Base-by-base conservation (phyloP, 2,888 invertebrate genomes). In the Phortica okadai region DNA sequence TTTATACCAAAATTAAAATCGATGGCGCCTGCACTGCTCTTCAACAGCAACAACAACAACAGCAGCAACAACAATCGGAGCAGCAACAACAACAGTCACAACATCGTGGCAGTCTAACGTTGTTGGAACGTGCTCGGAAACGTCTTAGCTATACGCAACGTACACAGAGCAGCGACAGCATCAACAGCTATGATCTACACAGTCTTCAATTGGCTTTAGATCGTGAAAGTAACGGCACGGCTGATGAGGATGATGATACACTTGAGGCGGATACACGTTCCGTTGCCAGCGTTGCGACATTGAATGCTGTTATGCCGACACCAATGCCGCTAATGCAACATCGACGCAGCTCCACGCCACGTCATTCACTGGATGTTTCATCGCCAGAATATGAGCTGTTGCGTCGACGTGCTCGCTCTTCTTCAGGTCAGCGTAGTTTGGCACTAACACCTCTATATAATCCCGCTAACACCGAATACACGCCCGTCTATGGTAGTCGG, bases 401-500 rank as follows among this genome's bases (percentile, higher is more conserved):
- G 70, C 80, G 83, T 1, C 83, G 89, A 14, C 81, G 87, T 4
- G 83, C 89, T 1, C 82, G 88, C 14, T 88, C 88, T 67, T 86
- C 87, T 42, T 88, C 85, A 86, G 89, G 89, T 83, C 88, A 90
- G 84, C 90, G 90, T 73, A 88, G 88, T 77, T 85, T 91, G 85
- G 88, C 90, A 80, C 81, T 91, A 80, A 90, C 91, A 74, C 90
- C 91, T 59, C 84, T 91, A 76, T 87, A 87, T 80, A 88, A 84
- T 74, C 74, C 64, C 76, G 79, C 77, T 54, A 83, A 85, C 81
- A 82, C 87, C 74, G 91, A 91, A 50, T 92, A 92, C 78, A 90
- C 88, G 41, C 92, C 91, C 1, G 91, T 92, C 16, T 92, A 92
- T 82, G 86, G 90, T 64, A 91, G 89, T 83, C 90, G 91, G 58